Evolutionary conservation across 2,113 vertebrate genomes (phyloP), one percentile per base, ranked within the genome.

Genomic region (Bufo bufo): DNA sequence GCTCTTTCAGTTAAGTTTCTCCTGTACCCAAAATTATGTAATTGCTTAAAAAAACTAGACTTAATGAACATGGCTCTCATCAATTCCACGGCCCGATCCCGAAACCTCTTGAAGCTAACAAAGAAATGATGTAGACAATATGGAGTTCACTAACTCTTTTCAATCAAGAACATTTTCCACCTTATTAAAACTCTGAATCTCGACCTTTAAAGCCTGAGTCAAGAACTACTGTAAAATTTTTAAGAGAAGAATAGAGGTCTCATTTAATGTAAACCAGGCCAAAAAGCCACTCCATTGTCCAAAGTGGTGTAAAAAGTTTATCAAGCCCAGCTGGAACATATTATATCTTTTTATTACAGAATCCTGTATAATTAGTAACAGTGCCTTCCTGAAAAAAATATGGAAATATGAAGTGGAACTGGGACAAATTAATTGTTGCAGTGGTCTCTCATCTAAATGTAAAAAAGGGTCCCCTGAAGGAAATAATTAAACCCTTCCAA

Each of bases 201-300:
- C 91, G 90, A 88, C 90, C 90, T 93, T 93, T 92, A 85, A 93
- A 91, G 85, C 90, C 90, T 90, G 87, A 91, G 91, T 93, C 91
- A 92, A 90, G 93, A 94, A 92, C 90, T 93, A 92, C 89, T 93
- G 91, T 92, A 93, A 93, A 94, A 71, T 91, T 77, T 92, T 94
- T 93, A 92, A 88, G 82, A 90, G 86, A 59, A 91, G 91, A 91
- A 94, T 93, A 90, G 93, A 94, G 92, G 93, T 93, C 88, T 93
- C 88, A 5, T 92, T 93, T 93, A 94, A 94, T 91, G 93, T 90
- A 94, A 94, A 92, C 90, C 90, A 92, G 91, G 90, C 90, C 90
- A 94, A 91, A 94, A 92, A 65, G 90, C 66, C 33, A 92, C 93
- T 93, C 89, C 74, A 87, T 91, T 92, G 90, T 94, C 91, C 92